phyloP scores from a whole-genome alignment of 2,113 vertebrate species.

The Oplegnathus fasciatus region DNA sequence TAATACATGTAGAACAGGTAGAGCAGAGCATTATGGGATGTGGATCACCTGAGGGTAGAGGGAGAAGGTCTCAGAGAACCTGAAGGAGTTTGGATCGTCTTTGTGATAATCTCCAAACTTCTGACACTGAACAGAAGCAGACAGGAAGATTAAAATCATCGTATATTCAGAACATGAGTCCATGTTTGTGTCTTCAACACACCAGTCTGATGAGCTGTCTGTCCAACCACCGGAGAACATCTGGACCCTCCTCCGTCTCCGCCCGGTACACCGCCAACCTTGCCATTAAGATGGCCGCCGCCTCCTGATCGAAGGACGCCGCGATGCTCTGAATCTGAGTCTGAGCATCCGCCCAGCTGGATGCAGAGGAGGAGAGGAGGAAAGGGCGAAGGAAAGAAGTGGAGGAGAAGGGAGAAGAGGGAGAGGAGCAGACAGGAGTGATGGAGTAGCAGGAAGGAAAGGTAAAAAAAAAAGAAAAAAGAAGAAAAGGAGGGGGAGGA shows the following conservation, averaged over 20 bases:
- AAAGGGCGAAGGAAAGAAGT: too few species aligned
- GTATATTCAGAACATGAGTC: not conserved
- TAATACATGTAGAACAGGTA: not conserved
- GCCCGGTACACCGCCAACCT: conserved; percentile 94
- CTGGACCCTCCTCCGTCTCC: conserved; percentile 97
- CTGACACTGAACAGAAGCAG: conserved; percentile 89
- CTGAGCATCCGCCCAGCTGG: conserved; percentile 97
- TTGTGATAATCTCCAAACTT: conserved; percentile 99
- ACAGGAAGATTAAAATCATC: not conserved
- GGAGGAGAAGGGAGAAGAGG: too few species aligned
- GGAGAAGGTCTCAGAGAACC: conserved; percentile 98
- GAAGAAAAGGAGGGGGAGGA: too few species aligned
- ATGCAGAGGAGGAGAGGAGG: not conserved
- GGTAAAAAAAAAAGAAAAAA: too few species aligned
- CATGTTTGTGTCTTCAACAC: not conserved
- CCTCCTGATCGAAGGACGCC: conserved; percentile 97
- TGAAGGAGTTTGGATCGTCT: conserved; percentile 97
- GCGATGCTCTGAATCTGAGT: conserved; percentile 97
- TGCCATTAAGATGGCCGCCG: conserved; percentile 96
- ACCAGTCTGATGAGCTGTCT: conserved; percentile 97
- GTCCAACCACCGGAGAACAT: conserved; percentile 96
- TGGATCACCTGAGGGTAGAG: conserved; percentile 94
- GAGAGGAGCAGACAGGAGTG: too few species aligned
- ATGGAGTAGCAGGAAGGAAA: too few species aligned
- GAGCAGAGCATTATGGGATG: not conserved